phyloP scores from a whole-genome alignment of 2,888 invertebrate species.

The Drosophila borborema region DNA sequence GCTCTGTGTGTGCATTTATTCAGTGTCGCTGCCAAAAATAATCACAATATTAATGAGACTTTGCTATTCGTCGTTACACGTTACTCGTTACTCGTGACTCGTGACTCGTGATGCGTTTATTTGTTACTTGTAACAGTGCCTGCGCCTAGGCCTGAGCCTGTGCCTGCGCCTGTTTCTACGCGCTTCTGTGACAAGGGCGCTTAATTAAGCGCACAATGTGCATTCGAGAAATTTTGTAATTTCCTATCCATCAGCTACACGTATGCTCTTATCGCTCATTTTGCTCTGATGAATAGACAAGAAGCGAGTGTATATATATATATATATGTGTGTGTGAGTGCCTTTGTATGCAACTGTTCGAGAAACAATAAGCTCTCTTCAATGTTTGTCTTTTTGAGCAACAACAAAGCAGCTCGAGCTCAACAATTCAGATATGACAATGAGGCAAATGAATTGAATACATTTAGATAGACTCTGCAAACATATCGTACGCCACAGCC shows the following conservation, averaged over 20 bases:
- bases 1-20: not conserved
- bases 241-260: constrained; percentile 65
- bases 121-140: not conserved
- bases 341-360: constrained; percentile 54
- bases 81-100: not conserved
- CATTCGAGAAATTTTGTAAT: constrained; percentile 62
- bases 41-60: constrained; percentile 38
- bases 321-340: constrained; percentile 15
- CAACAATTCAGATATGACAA: constrained; percentile 70
- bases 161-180: not conserved
- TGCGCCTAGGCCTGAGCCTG: not conserved
- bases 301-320: not conserved
- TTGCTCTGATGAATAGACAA: constrained; percentile 58
- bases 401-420: constrained; percentile 64
- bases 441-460: constrained; percentile 63
- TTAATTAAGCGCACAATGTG: constrained; percentile 70
- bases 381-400: constrained; percentile 75
- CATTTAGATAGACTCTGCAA: constrained; percentile 26
- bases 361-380: constrained; percentile 64
- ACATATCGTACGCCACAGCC: constrained; percentile 20
- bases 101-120: not conserved
- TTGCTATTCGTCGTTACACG: constrained; percentile 5
- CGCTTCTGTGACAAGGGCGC: constrained; percentile 21
- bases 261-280: constrained; percentile 42
- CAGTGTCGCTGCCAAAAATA: constrained; percentile 34